Evolutionary conservation across 2,113 vertebrate species (phyloP).

Genomic region (Desmodus rotundus): DNA sequence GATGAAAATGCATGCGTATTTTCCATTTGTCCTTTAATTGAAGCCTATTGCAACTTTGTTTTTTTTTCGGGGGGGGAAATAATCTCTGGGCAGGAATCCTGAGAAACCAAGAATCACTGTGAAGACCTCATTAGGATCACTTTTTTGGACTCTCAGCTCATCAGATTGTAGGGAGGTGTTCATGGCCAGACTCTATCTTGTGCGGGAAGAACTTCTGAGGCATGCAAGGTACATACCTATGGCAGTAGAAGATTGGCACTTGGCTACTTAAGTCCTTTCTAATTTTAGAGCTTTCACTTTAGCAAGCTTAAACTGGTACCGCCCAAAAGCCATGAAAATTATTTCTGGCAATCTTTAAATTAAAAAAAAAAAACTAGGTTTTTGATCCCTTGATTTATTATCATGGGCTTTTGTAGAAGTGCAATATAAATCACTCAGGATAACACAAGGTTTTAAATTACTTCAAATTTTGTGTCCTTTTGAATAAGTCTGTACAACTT

Average conservation of each 20-base stretch:
- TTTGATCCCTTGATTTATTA: not conserved
- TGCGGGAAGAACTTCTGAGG: not conserved
- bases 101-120: not conserved
- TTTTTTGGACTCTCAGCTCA: not conserved
- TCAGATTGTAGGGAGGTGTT: not conserved
- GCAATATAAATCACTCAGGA: not conserved
- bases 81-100: not conserved
- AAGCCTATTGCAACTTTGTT: not conserved
- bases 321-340: not conserved
- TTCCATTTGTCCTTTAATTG: not conserved
- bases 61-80: accelerated
- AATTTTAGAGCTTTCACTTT: not conserved
- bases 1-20: not conserved
- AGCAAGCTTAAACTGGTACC: not conserved
- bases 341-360: not conserved
- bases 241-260: no score
- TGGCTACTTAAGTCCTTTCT: not conserved
- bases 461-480: not conserved
- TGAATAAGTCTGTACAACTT: not conserved
- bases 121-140: not conserved
- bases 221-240: not conserved
- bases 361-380: not conserved
- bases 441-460: not conserved
- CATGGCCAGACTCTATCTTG: not conserved
- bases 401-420: not conserved